Evolutionary conservation across 2,113 vertebrate species (phyloP), one percentile per base, ranked within the genome.

Genomic region (Dasyornis broadbenti): DNA sequence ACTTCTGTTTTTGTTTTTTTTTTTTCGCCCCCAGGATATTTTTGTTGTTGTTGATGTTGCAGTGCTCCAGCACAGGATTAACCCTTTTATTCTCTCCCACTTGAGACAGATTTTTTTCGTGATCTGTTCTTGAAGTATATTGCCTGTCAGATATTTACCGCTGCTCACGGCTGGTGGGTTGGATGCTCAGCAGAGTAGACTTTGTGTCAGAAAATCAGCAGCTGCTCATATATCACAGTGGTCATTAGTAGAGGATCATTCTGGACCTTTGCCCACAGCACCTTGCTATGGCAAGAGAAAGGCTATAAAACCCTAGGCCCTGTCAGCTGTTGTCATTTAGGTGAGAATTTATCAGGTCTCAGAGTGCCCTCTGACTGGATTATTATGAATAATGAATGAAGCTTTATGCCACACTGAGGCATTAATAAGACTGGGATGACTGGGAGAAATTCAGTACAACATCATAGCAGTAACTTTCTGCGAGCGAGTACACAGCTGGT

Each of bases 321-420:
- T 99, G 99, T 99, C 99, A 99, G 98, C 99, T 98, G 98, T 98
- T 99, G 99, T 99, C 99, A 99, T 98, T 98, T 99, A 99, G 98
- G 98, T 97, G 98, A 98, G 98, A 99, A 98, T 99, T 99, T 99
- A 99, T 99, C 99, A 98, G 98, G 98, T 97, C 98, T 98, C 97
- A 90, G 92, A 97, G 98, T 99, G 99, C 98, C 98, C 99, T 99
- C 98, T 98, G 98, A 98, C 98, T 99, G 98, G 97, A 97, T 98
- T 94, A 97, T 98, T 98, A 99, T 99, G 99, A 99, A 99, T 99
- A 99, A 99, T 99, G 98, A 99, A 99, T 99, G 99, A 99, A 98
- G 98, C 98, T 98, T 98, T 98, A 98, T 98, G 98, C 98, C 98
- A 97, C 98, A 96, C 98, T 95, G 97, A 96, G 98, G 98, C 98